phyloP scores from a whole-genome alignment of 1,140 invertebrate genomes.

The Stenopsyche tienmushanensis region DNA sequence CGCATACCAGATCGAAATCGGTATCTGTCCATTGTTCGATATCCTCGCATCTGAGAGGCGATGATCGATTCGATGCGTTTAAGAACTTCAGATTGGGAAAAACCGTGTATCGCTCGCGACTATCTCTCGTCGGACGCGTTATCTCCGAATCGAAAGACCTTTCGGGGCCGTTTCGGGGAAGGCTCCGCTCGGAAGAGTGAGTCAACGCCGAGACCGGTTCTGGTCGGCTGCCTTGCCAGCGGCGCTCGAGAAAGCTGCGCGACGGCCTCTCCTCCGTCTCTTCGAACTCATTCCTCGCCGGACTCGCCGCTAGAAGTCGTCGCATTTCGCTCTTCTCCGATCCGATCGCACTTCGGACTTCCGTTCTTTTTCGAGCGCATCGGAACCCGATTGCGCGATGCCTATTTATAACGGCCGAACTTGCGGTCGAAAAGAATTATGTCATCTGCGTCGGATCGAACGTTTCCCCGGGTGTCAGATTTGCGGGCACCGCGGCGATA shows the following conservation, averaged over 20 bases:
- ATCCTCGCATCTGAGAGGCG: background rate
- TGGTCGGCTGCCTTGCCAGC: slow-evolving; percentile 31
- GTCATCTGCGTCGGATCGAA: too few species aligned
- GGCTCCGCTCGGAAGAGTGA: slow-evolving; percentile 8
- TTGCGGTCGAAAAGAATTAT: background rate
- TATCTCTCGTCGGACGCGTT: too few species aligned
- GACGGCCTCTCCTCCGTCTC: slow-evolving; percentile 42
- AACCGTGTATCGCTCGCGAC: too few species aligned
- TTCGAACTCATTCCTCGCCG: slow-evolving; percentile 32
- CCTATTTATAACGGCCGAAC: background rate
- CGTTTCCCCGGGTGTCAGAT: too few species aligned
- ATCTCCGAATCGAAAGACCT: too few species aligned
- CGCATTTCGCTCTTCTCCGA: too few species aligned
- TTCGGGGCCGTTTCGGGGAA: too few species aligned
- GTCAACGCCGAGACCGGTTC: slow-evolving; percentile 25
- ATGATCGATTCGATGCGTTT: background rate
- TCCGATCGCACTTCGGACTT: too few species aligned
- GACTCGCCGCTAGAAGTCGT: background rate
- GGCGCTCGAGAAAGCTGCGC: slow-evolving; percentile 34
- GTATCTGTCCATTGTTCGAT: background rate
- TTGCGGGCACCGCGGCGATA: too few species aligned
- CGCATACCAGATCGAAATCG: background rate
- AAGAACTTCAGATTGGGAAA: background rate
- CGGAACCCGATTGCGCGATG: too few species aligned
- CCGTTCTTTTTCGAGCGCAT: background rate